Percentiles rank a stretch among this genome's conserved stretches.
phyloP scores from a whole-genome alignment of 1,140 invertebrate species.

The Apis dorsata region DNA sequence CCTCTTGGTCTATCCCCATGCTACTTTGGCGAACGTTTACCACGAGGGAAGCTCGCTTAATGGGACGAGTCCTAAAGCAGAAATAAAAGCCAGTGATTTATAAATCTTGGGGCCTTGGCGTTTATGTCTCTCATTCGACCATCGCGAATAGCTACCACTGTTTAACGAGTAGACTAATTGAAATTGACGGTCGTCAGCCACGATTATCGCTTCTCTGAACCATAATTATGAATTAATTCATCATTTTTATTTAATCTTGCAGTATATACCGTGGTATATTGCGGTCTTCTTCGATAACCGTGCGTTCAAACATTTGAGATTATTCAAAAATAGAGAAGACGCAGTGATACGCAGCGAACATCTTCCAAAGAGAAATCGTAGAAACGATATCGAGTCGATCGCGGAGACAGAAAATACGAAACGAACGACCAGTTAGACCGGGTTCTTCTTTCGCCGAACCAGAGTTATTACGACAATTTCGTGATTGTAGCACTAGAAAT shows the following conservation, averaged over 20 bases:
- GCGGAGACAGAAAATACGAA: neutral
- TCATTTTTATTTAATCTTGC: neutral
- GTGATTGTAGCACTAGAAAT: neutral
- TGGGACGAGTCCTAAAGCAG: slow-evolving; percentile 69
- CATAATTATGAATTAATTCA: neutral
- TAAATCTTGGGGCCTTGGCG: slow-evolving; percentile 65
- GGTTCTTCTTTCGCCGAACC: neutral
- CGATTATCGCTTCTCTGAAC: neutral
- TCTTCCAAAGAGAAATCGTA: neutral
- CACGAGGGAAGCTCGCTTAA: slow-evolving; percentile 54
- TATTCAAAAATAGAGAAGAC: too few relatives aligned
- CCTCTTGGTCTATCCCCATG: slow-evolving; percentile 64
- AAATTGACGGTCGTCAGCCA: neutral
- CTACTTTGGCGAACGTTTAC: slow-evolving; percentile 19
- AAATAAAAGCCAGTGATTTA: slow-evolving; percentile 72
- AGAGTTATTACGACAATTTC: slow-evolving; percentile 21
- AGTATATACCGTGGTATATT: too few relatives aligned
- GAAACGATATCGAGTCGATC: neutral
- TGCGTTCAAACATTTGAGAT: neutral
- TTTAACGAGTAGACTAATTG: slow-evolving; percentile 27
- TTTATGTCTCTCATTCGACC: slow-evolving; percentile 46
- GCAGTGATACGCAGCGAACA: neutral
- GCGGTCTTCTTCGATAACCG: neutral
- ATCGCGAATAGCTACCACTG: neutral
- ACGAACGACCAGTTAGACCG: slow-evolving; percentile 11